A percentile compares a stretch with the other conserved stretches of the same genome.
These are phyloP conservation scores for Rattus norvegicus DNA, from an alignment of 2,113 vertebrate species.

Conservation along the genomic window DNA sequence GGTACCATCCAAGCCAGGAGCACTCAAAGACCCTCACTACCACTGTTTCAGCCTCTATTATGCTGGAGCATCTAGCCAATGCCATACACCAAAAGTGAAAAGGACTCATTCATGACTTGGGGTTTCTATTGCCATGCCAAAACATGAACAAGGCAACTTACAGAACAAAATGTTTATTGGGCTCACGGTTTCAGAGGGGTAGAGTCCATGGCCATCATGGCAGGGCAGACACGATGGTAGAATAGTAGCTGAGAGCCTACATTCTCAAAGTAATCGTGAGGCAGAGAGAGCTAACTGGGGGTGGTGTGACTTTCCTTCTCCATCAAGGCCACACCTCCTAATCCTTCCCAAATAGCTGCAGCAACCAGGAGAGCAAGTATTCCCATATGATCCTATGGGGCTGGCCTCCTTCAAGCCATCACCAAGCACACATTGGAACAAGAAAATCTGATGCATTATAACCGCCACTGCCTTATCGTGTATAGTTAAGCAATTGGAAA, in stretches of 20 bases:
- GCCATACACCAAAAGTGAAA: background rate
- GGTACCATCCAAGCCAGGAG: background rate
- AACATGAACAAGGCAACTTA: background rate
- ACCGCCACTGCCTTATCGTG: background rate
- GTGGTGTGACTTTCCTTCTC: background rate
- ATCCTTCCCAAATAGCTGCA: background rate
- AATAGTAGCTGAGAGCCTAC: background rate
- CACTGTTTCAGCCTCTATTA: accelerated
- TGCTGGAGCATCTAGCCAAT: too few relatives aligned
- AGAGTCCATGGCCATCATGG: background rate
- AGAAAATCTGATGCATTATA: background rate
- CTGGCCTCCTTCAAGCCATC: background rate
- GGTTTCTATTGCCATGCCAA: background rate
- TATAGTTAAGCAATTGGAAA: background rate
- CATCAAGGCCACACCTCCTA: background rate
- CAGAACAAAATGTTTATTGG: background rate
- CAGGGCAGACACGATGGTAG: background rate
- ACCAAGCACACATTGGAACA: background rate
- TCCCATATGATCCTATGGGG: background rate
- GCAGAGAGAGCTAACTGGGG: background rate
- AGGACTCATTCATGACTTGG: background rate
- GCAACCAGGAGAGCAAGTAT: background rate
- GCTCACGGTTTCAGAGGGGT: background rate
- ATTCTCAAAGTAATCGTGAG: too few relatives aligned
- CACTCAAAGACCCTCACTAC: background rate